Evolutionary conservation across 2,888 invertebrate species (phyloP).

Genomic region (Geotrupes spiniger): DNA sequence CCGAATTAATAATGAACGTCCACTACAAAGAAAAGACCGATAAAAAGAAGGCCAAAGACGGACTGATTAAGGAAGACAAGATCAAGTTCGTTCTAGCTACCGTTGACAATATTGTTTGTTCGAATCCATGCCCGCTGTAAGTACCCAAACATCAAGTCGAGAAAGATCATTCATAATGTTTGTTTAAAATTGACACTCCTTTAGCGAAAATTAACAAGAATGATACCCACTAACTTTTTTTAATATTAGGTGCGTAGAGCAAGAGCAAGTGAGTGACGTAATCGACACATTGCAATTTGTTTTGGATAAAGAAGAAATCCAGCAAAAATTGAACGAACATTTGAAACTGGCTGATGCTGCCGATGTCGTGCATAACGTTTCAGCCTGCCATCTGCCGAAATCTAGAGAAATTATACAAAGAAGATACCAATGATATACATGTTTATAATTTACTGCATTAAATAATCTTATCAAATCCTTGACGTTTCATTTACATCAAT

Average conservation of each 20-base stretch:
- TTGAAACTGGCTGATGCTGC: slow-evolving; percentile 40
- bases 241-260: slow-evolving; percentile 51
- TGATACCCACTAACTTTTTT: slow-evolving; percentile 31
- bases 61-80: slow-evolving; percentile 44
- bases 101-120: slow-evolving; percentile 46
- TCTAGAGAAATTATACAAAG: slow-evolving; percentile 49
- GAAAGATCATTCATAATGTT: no score
- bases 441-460: no score
- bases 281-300: slow-evolving; percentile 46
- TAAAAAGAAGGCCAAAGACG: slow-evolving; percentile 36
- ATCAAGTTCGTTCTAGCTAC: slow-evolving; percentile 40
- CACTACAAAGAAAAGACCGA: slow-evolving; percentile 43
- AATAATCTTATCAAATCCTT: no score
- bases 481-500: no score
- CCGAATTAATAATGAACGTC: slow-evolving; percentile 62
- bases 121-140: slow-evolving; percentile 55
- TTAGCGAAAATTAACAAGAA: neutral
- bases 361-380: slow-evolving; percentile 50
- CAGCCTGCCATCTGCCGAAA: slow-evolving; percentile 49
- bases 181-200: neutral
- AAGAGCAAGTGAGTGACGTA: slow-evolving; percentile 51
- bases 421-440: slow-evolving; percentile 27
- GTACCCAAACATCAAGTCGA: no score
- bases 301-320: slow-evolving; percentile 38
- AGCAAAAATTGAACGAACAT: slow-evolving; percentile 35